phyloP scores from a whole-genome alignment of 2,888 invertebrate genomes.

The Nycteola revayana region DNA sequence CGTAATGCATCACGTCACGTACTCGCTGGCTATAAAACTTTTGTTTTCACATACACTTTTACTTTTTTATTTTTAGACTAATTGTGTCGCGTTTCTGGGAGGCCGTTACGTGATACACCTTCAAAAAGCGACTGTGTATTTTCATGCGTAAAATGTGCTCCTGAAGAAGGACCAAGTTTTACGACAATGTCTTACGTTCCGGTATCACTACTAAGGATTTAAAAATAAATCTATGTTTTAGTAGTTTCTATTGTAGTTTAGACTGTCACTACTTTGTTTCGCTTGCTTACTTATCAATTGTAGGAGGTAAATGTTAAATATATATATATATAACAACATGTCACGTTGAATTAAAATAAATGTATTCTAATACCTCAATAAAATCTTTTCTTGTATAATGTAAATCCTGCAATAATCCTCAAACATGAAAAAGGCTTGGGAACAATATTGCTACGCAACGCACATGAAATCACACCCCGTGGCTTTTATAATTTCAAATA shows the following conservation, averaged over 20 bases:
- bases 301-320: too few relatives aligned
- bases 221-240: too few relatives aligned
- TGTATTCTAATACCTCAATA: too few relatives aligned
- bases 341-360: too few relatives aligned
- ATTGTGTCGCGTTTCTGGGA: slow-evolving; percentile 27
- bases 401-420: too few relatives aligned
- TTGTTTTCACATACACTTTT: slow-evolving; percentile 37
- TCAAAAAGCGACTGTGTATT: slow-evolving; percentile 41
- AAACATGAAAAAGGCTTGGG: slow-evolving; percentile 22
- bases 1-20: slow-evolving; percentile 31
- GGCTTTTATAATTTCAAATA: slow-evolving; percentile 45
- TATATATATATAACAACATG: too few relatives aligned
- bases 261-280: too few relatives aligned
- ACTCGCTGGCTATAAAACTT: slow-evolving; percentile 23
- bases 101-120: slow-evolving; percentile 53
- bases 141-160: slow-evolving; percentile 27
- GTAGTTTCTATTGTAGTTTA: too few relatives aligned
- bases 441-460: slow-evolving; percentile 32
- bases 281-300: too few relatives aligned
- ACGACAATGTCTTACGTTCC: too few relatives aligned
- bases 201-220: too few relatives aligned
- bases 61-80: slow-evolving; percentile 40
- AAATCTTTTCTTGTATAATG: too few relatives aligned
- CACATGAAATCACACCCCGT: slow-evolving; percentile 38
- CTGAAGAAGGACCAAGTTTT: slow-evolving; percentile 43